Evolutionary conservation across 2,888 invertebrate genomes (phyloP), one percentile per base, ranked within the genome.

Genomic region (Serrognathus titanus): DNA sequence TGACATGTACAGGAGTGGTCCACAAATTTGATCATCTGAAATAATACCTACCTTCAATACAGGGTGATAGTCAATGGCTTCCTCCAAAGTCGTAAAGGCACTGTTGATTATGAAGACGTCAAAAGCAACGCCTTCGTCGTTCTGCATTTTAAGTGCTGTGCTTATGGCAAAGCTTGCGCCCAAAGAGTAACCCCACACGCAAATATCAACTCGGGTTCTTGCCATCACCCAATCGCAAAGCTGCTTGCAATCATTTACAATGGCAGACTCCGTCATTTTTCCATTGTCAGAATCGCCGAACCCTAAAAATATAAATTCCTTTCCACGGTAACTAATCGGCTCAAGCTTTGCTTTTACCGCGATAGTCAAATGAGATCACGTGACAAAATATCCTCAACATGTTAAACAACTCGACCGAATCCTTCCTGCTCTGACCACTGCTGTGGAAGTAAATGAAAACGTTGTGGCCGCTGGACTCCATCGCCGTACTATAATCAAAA

Each of bases 391-490:
- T 78, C 60, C 86, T 82, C 20, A 95, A 79, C 41, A 91, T 75
- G 69, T 87, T 85, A 75, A 94, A 94, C 56, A 94, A 80, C 69
- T 87, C 84, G 39, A 88, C 79, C 48, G 63, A 66, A 45, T 69
- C 65, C 45, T 66, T 67, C 58, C 77, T 61, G 35, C 70, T 71
- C 58, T 75, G 76, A 31, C 75, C 74, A 53, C 74, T 75, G 7
- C 76, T 76, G 64, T 77, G 77, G 57, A 76, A 77, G 65, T 77
- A 75, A 16, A 77, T 62, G 36, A 76, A 56, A 35, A 77, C 69
- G 55, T 68, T 71, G 48, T 67, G 69, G 48, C 67, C 66, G 43
- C 81, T 79, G 66, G 81, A 76, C 52, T 73, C 77, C 57, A 88
- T 71, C 48, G 81, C 75, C 35, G 77, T 72, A 64, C 84, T 83